These are phyloP conservation scores for Ooceraea biroi DNA, from an alignment of 1,140 invertebrate genomes.

Conservation along the genomic window DNA sequence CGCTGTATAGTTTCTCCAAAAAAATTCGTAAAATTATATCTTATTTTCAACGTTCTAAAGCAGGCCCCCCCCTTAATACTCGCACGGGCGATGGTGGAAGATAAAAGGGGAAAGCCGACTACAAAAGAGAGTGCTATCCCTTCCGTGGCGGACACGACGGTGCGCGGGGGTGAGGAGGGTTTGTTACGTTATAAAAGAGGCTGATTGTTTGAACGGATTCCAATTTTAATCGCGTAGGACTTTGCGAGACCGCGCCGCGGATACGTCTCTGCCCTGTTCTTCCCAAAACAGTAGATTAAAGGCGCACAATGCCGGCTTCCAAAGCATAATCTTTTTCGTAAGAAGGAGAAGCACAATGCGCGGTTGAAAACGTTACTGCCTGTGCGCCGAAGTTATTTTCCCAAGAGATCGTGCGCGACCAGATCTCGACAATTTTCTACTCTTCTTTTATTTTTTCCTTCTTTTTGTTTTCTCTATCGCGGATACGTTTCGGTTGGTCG, in stretches of 20 bases:
- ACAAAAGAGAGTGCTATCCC: constrained; percentile 23
- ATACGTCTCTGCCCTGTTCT: not conserved
- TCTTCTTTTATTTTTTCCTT: not conserved
- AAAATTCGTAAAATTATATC: no score
- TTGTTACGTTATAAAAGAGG: constrained; percentile 46
- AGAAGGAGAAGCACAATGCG: constrained; percentile 31
- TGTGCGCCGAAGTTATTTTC: constrained; percentile 54
- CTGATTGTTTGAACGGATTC: constrained; percentile 47
- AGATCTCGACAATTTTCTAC: constrained; percentile 54
- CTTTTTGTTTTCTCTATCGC: constrained; percentile 34
- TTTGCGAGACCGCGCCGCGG: constrained; percentile 17
- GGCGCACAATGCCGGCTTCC: constrained; percentile 14
- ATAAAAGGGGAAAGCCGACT: constrained; percentile 19
- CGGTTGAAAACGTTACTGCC: constrained; percentile 39
- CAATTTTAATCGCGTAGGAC: constrained; percentile 49
- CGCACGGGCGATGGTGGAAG: constrained; percentile 26
- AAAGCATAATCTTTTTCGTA: constrained; percentile 34
- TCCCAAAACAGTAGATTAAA: constrained; percentile 50
- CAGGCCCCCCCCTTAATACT: no score
- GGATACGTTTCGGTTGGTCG: constrained; percentile 55
- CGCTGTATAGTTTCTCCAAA: no score
- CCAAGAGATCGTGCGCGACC: constrained; percentile 40
- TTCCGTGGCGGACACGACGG: not conserved
- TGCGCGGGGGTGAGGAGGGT: not conserved
- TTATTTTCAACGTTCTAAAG: no score